Conservation (phyloP, 53 echinoderm and acorn worm genomes). For the Echinarachnius parma region DNA sequence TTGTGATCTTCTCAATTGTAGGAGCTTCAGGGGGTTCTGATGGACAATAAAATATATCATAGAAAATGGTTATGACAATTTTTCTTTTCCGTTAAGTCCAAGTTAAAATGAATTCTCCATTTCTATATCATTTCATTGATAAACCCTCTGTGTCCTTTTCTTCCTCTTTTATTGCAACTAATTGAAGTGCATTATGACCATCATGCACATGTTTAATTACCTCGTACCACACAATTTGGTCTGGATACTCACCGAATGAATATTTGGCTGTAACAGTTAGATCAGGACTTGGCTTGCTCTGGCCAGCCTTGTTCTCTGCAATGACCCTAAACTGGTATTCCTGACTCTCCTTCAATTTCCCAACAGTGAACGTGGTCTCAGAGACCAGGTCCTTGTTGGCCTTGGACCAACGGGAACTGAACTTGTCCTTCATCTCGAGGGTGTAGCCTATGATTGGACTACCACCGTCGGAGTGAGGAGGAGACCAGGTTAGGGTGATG, state of each 20-base stretch:
- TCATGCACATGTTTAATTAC: no score
- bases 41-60: background rate
- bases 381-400: constrained; percentile 53
- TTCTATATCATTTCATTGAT: no score
- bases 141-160: no score
- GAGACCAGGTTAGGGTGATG: constrained; percentile 70
- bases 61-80: no score
- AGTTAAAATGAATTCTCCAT: no score
- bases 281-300: constrained; percentile 66
- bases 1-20: constrained; percentile 24
- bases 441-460: constrained; percentile 73
- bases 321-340: constrained; percentile 75
- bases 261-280: constrained; percentile 67
- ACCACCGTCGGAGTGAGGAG: constrained; percentile 87
- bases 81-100: no score
- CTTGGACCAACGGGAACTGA: constrained; percentile 69
- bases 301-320: constrained; percentile 68
- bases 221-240: no score
- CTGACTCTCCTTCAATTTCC: constrained; percentile 57
- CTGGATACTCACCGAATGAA: constrained; percentile 74
- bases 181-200: no score
- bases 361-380: constrained; percentile 59
- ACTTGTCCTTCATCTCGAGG: constrained; percentile 60
- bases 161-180: no score
- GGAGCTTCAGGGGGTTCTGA: constrained; percentile 38